Evolutionary conservation across 2,888 invertebrate genomes (phyloP).

Genomic region (Leptinotarsa haldemani): DNA sequence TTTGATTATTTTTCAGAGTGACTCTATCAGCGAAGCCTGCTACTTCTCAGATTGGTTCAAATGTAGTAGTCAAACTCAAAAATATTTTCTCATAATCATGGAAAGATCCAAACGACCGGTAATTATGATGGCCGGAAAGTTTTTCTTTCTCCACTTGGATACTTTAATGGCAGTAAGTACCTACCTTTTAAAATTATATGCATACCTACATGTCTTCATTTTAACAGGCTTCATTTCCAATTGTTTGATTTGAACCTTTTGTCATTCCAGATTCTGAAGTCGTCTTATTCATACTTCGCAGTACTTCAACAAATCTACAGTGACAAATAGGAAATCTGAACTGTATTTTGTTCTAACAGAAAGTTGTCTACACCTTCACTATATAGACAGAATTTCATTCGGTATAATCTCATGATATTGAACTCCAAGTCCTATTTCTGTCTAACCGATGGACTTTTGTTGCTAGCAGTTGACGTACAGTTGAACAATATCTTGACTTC

Average conservation of each 20-base stretch:
- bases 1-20: slow-evolving; percentile 44
- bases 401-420: no score
- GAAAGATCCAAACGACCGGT: slow-evolving; percentile 50
- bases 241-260: not conserved
- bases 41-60: slow-evolving; percentile 48
- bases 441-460: no score
- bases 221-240: not conserved
- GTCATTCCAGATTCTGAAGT: slow-evolving; percentile 34
- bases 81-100: slow-evolving; percentile 48
- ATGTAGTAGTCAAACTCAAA: slow-evolving; percentile 41
- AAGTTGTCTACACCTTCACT: no score
- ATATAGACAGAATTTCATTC: no score
- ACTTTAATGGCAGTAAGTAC: slow-evolving; percentile 50
- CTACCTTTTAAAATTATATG: not conserved
- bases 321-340: not conserved
- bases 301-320: slow-evolving; percentile 30
- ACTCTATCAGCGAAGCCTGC: slow-evolving; percentile 45
- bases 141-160: slow-evolving; percentile 48
- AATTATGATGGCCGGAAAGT: slow-evolving; percentile 42
- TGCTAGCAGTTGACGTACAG: no score
- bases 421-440: no score
- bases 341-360: no score
- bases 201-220: no score
- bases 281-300: slow-evolving; percentile 39
- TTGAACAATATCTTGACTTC: no score